Evolutionary conservation across 2,113 vertebrate species (phyloP).

Genomic region (Platycercus adscitus): DNA sequence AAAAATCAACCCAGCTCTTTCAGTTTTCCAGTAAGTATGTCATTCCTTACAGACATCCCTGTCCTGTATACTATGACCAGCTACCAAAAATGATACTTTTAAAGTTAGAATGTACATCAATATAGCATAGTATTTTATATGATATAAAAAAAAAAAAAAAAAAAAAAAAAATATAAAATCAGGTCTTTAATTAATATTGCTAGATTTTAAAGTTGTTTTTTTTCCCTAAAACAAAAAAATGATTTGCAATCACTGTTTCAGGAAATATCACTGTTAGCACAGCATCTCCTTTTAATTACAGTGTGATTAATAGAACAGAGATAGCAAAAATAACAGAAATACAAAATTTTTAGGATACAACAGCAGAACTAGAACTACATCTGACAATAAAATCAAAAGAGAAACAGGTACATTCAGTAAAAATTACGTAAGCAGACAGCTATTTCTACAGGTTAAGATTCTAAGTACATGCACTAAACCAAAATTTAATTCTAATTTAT

Average conservation of each 20-base stretch:
- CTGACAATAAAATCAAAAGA: constrained; percentile 51
- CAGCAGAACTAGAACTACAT: constrained; percentile 6
- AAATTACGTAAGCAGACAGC: constrained; percentile 44
- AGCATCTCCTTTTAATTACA: constrained; percentile 8
- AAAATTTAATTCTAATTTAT: constrained; percentile 42
- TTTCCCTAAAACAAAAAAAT: not conserved
- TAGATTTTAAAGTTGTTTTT: not conserved
- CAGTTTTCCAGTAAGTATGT: not conserved
- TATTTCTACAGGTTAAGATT: constrained; percentile 52
- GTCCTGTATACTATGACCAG: not conserved
- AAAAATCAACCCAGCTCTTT: constrained; percentile 36
- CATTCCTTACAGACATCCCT: not conserved
- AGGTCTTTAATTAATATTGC: constrained; percentile 34
- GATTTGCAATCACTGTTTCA: constrained; percentile 13
- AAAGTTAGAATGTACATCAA: not conserved
- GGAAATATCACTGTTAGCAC: constrained; percentile 26
- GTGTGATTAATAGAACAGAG: not conserved
- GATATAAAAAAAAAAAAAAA: not conserved
- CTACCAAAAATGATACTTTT: not conserved
- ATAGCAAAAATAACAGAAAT: constrained; percentile 24
- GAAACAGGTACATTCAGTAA: constrained; percentile 52
- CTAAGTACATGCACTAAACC: constrained; percentile 44
- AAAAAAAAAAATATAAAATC: not conserved
- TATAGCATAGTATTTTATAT: not conserved
- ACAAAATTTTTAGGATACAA: not conserved